A percentile compares a stretch with the other conserved stretches of the same genome.
Evolutionary conservation across 2,113 vertebrate species (phyloP).

Genomic region (Oceanites oceanicus): DNA sequence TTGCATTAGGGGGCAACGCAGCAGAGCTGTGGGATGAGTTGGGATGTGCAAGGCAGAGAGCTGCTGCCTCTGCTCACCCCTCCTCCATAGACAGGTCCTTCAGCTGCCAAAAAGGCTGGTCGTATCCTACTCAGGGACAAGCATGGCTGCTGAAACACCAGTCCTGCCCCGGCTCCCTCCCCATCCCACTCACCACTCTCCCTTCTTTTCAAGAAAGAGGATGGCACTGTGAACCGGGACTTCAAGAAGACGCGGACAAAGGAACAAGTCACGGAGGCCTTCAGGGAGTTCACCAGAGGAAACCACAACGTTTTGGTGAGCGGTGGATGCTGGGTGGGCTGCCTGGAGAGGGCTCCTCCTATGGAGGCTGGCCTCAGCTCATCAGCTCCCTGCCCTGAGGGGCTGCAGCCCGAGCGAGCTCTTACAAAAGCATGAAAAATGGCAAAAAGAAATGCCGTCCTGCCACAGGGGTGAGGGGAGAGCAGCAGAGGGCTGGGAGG

Average conservation of each 20-base stretch:
- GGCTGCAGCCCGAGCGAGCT: background rate
- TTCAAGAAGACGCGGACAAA: constrained; percentile 97
- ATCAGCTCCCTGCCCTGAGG: background rate
- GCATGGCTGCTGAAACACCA: background rate
- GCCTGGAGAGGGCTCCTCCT: background rate
- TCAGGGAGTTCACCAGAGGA: constrained; percentile 91
- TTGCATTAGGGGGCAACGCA: background rate
- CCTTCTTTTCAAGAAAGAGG: constrained; percentile 85
- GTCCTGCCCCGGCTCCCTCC: background rate
- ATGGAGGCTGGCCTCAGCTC: background rate
- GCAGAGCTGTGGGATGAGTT: background rate
- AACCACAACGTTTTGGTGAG: constrained; percentile 90
- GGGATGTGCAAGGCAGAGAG: background rate
- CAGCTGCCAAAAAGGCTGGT: background rate
- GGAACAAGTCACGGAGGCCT: constrained; percentile 88
- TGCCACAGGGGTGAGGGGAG: background rate
- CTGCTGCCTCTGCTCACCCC: background rate
- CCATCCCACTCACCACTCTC: background rate
- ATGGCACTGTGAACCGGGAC: constrained; percentile 94
- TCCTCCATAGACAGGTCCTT: background rate
- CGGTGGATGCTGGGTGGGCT: background rate
- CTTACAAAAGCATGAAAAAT: background rate
- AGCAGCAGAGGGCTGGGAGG: background rate
- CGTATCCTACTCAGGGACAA: background rate
- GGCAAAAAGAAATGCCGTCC: background rate